A percentile compares a stretch with the other conserved stretches of the same genome.
Conservation (phyloP, 1,140 invertebrate species). For the Meloidogyne hapla region DNA sequence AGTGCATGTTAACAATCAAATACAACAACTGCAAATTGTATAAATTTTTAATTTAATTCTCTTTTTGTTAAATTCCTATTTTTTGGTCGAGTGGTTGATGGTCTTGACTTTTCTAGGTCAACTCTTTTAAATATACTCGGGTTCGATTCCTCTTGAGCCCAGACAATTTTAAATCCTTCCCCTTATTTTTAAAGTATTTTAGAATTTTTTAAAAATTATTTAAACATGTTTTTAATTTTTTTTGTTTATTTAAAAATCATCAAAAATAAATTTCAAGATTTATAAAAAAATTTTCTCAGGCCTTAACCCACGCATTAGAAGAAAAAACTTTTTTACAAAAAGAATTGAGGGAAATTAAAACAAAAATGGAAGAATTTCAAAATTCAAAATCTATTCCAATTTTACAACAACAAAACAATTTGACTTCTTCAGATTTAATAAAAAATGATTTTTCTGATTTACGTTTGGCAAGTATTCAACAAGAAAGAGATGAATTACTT, state of each 20-base stretch:
- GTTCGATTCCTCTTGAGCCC: too few species aligned
- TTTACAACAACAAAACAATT: constrained; percentile 24
- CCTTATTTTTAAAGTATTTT: too few species aligned
- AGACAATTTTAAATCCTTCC: too few species aligned
- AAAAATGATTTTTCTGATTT: constrained; percentile 6
- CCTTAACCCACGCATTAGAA: constrained; percentile 43
- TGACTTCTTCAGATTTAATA: constrained; percentile 12
- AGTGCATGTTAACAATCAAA: constrained; percentile 36
- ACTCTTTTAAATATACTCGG: too few species aligned
- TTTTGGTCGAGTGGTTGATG: too few species aligned
- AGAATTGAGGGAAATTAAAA: constrained; percentile 37
- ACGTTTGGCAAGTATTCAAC: constrained; percentile 16
- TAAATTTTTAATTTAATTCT: not conserved
- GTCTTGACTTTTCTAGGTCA: too few species aligned
- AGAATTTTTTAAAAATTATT: too few species aligned
- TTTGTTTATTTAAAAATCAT: too few species aligned
- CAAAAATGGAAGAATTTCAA: constrained; percentile 25
- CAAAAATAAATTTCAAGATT: too few species aligned
- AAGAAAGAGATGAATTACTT: constrained; percentile 31
- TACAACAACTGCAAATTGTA: constrained; percentile 49
- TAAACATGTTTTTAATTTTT: too few species aligned
- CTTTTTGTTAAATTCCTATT: too few species aligned
- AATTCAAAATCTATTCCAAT: not conserved
- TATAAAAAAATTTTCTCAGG: constrained; percentile 28
- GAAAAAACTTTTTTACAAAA: constrained; percentile 50